Conservation (phyloP, 2,888 invertebrate species). For the Tiliacea citrago region DNA sequence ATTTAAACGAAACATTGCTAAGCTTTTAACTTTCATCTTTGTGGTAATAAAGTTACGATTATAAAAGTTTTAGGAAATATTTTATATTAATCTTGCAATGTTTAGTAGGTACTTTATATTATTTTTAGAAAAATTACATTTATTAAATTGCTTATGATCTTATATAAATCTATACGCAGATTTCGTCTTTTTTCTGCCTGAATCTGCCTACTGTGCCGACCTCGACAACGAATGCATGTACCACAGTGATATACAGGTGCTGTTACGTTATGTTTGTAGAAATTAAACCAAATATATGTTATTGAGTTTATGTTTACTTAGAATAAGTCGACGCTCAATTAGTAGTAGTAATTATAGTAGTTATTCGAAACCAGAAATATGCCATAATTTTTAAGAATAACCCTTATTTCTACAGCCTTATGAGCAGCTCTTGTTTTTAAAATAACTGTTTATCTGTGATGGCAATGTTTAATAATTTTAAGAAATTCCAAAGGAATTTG, state of each 20-base stretch:
- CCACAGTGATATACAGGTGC: conserved; percentile 85
- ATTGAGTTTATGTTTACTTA: conserved; percentile 74
- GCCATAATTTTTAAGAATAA: conserved; percentile 78
- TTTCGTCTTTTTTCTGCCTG: conserved; percentile 14
- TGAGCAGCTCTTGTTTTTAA: conserved; percentile 43
- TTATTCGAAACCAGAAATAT: conserved; percentile 71
- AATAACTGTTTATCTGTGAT: not conserved
- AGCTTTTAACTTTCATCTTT: not conserved
- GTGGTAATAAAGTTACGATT: not conserved
- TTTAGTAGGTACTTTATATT: too few relatives aligned
- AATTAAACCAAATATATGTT: conserved; percentile 86
- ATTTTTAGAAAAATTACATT: not conserved
- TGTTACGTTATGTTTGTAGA: conserved; percentile 83
- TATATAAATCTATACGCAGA: not conserved
- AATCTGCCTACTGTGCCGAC: conserved; percentile 27
- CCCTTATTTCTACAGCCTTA: conserved; percentile 32
- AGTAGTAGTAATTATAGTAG: conserved; percentile 68
- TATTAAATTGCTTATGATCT: not conserved
- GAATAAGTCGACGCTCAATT: conserved; percentile 79
- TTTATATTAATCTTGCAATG: too few relatives aligned
- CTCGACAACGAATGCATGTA: conserved; percentile 77
- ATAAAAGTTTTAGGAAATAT: not conserved
- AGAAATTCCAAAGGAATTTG: not conserved
- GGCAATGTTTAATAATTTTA: not conserved
- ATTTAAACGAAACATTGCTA: not conserved